These are phyloP conservation scores for Aplodontia rufa DNA, from an alignment of 2,113 vertebrate genomes.

Conservation along the genomic window DNA sequence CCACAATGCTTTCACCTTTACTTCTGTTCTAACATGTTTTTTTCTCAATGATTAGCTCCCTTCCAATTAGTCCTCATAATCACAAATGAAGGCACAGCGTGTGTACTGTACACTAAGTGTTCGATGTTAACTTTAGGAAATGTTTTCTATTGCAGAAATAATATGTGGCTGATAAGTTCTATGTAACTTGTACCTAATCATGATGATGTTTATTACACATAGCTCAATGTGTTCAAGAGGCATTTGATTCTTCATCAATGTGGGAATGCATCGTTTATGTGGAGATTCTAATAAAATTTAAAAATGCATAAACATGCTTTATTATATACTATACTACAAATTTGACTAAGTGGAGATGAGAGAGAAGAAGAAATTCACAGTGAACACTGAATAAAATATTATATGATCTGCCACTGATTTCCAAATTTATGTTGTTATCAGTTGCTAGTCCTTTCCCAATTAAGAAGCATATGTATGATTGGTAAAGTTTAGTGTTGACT, in stretches of 20 bases:
- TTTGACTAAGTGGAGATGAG: background rate
- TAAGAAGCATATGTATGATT: background rate
- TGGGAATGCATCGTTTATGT: background rate
- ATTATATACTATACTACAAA: background rate
- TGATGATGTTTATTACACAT: background rate
- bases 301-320: background rate
- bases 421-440: background rate
- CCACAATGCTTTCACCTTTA: background rate
- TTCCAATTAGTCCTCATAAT: background rate
- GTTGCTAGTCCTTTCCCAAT: background rate
- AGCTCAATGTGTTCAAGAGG: background rate
- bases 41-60: background rate
- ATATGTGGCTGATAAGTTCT: background rate
- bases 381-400: background rate
- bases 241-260: background rate
- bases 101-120: background rate
- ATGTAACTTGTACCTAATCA: background rate
- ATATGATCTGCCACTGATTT: background rate
- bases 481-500: background rate
- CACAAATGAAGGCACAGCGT: background rate
- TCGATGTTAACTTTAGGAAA: background rate
- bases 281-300: conserved; percentile 3
- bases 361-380: background rate
- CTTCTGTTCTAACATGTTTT: background rate
- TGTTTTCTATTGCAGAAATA: background rate